phyloP scores from a whole-genome alignment of 1,140 invertebrate species.

The Scaptomyza graminum region DNA sequence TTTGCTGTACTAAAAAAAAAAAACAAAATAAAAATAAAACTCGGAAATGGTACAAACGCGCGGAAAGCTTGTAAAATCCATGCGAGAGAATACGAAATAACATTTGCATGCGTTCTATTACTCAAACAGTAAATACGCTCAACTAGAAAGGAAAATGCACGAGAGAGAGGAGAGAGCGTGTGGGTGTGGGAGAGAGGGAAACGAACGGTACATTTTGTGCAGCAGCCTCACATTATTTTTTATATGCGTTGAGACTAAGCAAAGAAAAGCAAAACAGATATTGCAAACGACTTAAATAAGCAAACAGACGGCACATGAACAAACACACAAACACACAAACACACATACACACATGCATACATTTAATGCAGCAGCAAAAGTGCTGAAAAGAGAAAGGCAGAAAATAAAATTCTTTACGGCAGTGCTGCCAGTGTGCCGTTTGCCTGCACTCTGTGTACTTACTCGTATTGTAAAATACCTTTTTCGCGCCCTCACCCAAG shows the following conservation, averaged over 20 bases:
- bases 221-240: slow-evolving; percentile 73
- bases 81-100: slow-evolving; percentile 37
- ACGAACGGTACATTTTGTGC: slow-evolving; percentile 28
- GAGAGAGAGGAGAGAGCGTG: slow-evolving; percentile 7
- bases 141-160: slow-evolving; percentile 5
- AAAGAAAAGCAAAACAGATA: slow-evolving; percentile 77
- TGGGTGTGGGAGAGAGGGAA: slow-evolving; percentile 11
- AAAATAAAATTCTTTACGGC: slow-evolving; percentile 56
- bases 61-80: slow-evolving; percentile 16
- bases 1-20: slow-evolving; percentile 10
- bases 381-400: slow-evolving; percentile 13
- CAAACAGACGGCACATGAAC: slow-evolving; percentile 53
- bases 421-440: slow-evolving; percentile 1
- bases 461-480: slow-evolving; percentile 49
- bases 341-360: slow-evolving; percentile 14
- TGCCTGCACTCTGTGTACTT: slow-evolving; percentile 2
- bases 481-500: slow-evolving; percentile 50
- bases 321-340: slow-evolving; percentile 16
- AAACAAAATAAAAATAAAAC: slow-evolving; percentile 8
- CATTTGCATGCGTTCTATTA: slow-evolving; percentile 45
- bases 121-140: slow-evolving; percentile 22
- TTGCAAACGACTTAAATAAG: slow-evolving; percentile 81
- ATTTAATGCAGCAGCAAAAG: slow-evolving; percentile 33
- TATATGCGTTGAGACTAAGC: slow-evolving; percentile 71
- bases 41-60: slow-evolving; percentile 10